Evolutionary conservation across 92 coral and sea anemone species (phyloP), one percentile per base, ranked within the genome.

Genomic region (Siderastrea siderea): DNA sequence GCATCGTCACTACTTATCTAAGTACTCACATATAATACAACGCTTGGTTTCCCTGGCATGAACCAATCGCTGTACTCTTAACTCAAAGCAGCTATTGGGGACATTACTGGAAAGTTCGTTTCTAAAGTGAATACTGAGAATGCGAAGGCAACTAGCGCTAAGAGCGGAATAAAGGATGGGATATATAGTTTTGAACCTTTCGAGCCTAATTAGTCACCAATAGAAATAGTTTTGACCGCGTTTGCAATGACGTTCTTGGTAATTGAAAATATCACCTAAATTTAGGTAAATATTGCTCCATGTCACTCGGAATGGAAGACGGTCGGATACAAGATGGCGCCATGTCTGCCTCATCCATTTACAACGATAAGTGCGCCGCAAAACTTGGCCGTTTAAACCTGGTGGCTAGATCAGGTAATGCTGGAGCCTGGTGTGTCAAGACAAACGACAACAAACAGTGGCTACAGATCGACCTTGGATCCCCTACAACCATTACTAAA

Each of bases 241-340:
- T 5, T 52, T 5, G 57, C 1, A 8, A 14, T 64, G 17, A 58
- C 2, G 15, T 2, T 58, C 10, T 58, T 58, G 63, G 16, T 58
- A 58, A 58, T 2, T 0, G 69, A 1, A 2, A n/a, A 5, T 0
- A 10, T 0, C 57, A 0, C 5, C 43, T 44, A 3, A 3, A 3
- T 16, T 48, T 19, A 79, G 84, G 70, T 5, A 44, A 9, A 19
- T 50, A 62, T 19, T 90, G 93, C 57, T 72, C 63, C 44, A 74
- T 72, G 87, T 79, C 93, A 17, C 87, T 90, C 47, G 93, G 93
- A 13, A 54, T 85, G 12, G 93, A 90, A 74, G 93, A 90, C 67
- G 81, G 89, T 51, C 76, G 93, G 12, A 57, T 90, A 5, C 79
- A 66, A 26, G 82, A 67, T 46, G 52, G 75, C 26, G 73, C 74